Evolutionary conservation across 2,113 vertebrate species (phyloP).

Genomic region (Chitala chitala): DNA sequence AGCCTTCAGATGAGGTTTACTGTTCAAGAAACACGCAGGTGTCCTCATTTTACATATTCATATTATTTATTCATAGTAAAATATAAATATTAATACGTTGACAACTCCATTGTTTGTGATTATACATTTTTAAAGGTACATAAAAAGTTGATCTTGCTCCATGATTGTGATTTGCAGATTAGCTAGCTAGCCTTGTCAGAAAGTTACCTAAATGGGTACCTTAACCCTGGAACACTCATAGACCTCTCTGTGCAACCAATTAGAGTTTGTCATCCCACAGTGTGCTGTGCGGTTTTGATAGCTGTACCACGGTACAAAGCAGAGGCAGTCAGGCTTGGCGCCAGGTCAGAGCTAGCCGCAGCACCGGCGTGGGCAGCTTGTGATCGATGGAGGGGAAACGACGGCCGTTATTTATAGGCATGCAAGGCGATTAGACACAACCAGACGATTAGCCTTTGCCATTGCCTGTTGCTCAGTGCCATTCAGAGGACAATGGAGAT

Average conservation of each 20-base stretch:
- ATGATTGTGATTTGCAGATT: constrained; percentile 26
- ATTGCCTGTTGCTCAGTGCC: constrained; percentile 51
- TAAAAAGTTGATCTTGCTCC: neutral
- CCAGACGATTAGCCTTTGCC: constrained; percentile 60
- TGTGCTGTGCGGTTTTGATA: constrained; percentile 47
- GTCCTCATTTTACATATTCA: too few species aligned
- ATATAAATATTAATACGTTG: too few species aligned
- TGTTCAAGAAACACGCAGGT: too few species aligned
- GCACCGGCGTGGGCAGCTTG: constrained; percentile 22
- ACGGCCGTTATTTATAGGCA: constrained; percentile 63
- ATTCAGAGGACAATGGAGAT: constrained; percentile 50
- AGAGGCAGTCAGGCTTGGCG: constrained; percentile 48
- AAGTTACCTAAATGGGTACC: constrained; percentile 34
- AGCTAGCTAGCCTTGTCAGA: constrained; percentile 61
- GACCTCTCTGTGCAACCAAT: constrained; percentile 61
- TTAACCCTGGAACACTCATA: constrained; percentile 41
- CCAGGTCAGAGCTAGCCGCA: constrained; percentile 44
- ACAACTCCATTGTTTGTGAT: too few species aligned
- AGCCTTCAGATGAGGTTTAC: too few species aligned
- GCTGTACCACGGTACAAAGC: constrained; percentile 50
- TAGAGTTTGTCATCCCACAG: constrained; percentile 54
- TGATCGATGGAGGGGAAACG: constrained; percentile 62
- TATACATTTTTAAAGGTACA: neutral
- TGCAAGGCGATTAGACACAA: constrained; percentile 54
- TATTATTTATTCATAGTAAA: too few species aligned